phyloP scores from a whole-genome alignment of 2,113 vertebrate species.

The Pelecanoides urinatrix region DNA sequence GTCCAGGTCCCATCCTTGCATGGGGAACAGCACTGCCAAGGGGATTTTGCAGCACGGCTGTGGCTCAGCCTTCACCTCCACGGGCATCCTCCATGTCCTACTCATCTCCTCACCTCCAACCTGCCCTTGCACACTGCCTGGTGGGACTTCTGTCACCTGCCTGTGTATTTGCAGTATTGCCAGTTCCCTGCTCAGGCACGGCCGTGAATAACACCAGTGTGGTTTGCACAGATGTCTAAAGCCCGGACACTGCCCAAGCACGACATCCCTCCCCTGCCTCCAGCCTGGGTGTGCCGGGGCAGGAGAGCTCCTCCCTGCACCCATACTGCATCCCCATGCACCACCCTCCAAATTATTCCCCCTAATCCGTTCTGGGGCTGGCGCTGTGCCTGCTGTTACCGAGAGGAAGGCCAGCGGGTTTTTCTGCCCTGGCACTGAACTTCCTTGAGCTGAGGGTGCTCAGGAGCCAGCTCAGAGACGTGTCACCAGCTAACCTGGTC shows the following conservation, averaged over 20 bases:
- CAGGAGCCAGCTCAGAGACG: accelerated
- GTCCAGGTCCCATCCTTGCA: neutral
- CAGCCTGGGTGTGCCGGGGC: neutral
- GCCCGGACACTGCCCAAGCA: neutral
- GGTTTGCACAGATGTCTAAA: accelerated
- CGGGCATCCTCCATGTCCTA: accelerated
- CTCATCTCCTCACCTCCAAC: neutral
- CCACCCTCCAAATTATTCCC: neutral
- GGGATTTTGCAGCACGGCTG: neutral
- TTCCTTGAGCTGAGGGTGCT: neutral
- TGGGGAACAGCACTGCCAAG: neutral
- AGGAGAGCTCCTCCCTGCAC: neutral
- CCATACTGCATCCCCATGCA: accelerated
- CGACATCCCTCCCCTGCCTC: neutral
- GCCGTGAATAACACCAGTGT: accelerated
- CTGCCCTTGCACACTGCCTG: accelerated
- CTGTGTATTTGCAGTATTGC: neutral
- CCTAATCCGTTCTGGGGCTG: neutral
- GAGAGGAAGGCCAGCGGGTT: neutral
- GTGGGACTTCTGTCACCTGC: neutral
- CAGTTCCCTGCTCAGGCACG: accelerated
- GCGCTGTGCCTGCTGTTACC: accelerated
- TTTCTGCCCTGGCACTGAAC: neutral
- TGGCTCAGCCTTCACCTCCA: neutral
- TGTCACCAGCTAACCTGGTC: neutral